phyloP scores from a whole-genome alignment of 1,140 invertebrate genomes.

The Theocolax elegans region DNA sequence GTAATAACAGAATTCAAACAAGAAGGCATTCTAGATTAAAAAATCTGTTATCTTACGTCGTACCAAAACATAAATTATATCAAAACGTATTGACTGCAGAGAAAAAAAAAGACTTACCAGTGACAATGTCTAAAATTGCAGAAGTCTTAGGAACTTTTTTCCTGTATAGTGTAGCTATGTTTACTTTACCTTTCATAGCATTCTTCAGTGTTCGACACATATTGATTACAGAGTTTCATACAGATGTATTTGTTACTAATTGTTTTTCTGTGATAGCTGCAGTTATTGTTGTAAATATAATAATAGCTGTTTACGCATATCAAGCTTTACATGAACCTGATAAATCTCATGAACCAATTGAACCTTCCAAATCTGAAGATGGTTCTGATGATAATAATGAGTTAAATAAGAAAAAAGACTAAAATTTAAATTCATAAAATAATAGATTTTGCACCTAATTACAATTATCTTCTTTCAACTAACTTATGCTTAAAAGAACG shows the following conservation, averaged over 20 bases:
- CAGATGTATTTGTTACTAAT: constrained; percentile 73
- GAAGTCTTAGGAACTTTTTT: constrained; percentile 74
- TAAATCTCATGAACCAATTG: constrained; percentile 64
- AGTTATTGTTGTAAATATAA: constrained; percentile 81
- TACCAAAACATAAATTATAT: constrained; percentile 43
- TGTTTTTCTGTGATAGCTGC: constrained; percentile 80
- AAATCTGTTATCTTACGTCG: constrained; percentile 44
- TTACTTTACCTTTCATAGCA: constrained; percentile 80
- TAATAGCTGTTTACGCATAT: constrained; percentile 82
- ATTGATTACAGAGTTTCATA: constrained; percentile 72
- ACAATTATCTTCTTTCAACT: no score
- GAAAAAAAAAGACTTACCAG: constrained; percentile 33
- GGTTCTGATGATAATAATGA: constrained; percentile 21
- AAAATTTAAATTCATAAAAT: constrained; percentile 30
- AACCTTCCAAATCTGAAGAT: constrained; percentile 18
- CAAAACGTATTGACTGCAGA: constrained; percentile 17
- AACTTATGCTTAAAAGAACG: no score
- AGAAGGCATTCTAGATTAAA: constrained; percentile 47
- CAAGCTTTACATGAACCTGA: constrained; percentile 79
- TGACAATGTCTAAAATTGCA: constrained; percentile 46
- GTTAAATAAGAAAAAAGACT: constrained; percentile 47
- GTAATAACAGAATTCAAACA: constrained; percentile 61
- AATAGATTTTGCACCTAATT: no score
- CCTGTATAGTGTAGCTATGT: constrained; percentile 85
- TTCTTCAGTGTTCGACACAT: constrained; percentile 77